Evolutionary conservation across 2,888 invertebrate genomes (phyloP), one percentile per base, ranked within the genome.

Genomic region (Ptychoptera contaminata): DNA sequence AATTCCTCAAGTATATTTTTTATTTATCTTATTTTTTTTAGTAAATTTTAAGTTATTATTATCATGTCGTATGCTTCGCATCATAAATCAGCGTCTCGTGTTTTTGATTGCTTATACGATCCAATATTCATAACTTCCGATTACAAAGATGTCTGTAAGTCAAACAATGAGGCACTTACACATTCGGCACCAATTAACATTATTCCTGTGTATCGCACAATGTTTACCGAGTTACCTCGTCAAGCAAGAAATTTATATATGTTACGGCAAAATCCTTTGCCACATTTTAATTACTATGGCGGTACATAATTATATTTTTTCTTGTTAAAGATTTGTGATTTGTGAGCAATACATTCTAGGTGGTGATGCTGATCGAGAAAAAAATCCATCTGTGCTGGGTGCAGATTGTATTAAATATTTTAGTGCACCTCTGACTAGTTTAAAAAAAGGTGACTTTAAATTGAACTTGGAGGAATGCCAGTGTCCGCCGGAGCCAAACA

Each of bases 371-470:
- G 30, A 40, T 40, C 12, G 12, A 36, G 4, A 8, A 36, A n/a
- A 36, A 36, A 36, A 36, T 2, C 8, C 12, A 12, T 5, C 8
- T 47, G 51, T 61, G 2, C 40, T 47, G 7, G 61, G 62, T 7
- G 47, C 48, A 4, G 57, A 58, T 45, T 50, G 60, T 37, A 48
- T 44, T 7, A 57, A 58, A 47, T 58, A 51, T 45, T 59, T 58
- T 45, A 47, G 51, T 32, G 38, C 40, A 29, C 40, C 45, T 29
- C 14, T 32, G 2, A 37, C 16, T 6, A 37, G 30, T 31, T n/a
- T 30, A 12, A 40, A 35, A 29, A 14, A 36, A 16, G 8, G 43
- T 2, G 39, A 46, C 40, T 15, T 44, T 10, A 12, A 39, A 23
- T 6, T 40, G 1, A 16, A 42, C 11, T n/a, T 41, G 3, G 23